Base-by-base conservation (phyloP, 2,113 vertebrate species). In the Myiopsitta monachus region DNA sequence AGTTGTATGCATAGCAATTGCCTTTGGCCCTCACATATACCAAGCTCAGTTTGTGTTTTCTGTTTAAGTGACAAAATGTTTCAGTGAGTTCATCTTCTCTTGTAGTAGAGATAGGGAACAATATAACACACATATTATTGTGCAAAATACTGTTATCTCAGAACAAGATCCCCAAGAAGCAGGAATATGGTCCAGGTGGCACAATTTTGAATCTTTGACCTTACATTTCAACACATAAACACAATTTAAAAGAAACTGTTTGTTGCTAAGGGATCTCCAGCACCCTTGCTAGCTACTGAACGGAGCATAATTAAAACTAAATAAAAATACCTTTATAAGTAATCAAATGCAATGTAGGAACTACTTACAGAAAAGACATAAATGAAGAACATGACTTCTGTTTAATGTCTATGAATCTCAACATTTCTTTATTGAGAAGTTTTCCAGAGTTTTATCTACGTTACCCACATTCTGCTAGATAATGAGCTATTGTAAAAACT, bases 401-500 rank as follows among this genome's bases (percentile, higher is more conserved):
- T 81, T 46, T 81, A 16, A 36, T 80, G 11, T 2, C 4, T 68
- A 18, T 38, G 69, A 70, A 68, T 52, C 44, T n/a, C 7, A 83
- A 63, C 59, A 47, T 46, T 28, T 62, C 51, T 89, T 84, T 87
- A 57, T 70, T 68, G 0, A 10, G 92, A 68, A 83, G 2, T 8
- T 82, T 85, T 83, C 44, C 11, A 36, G 63, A 38, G 14, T 68
- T 95, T 92, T 72, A 55, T 85, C 39, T 61, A 43, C 14, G 41
- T 79, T 83, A 11, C 39, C 47, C 49, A 24, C 5, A 24, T 14
- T 44, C 33, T 69, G 9, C 6, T 55, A 82, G 18, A 47, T 59
- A 86, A 61, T 51, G n/a, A 54, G 33, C 49, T 91, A 39, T 89
- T 92, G 54, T 95, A 89, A 97, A 95, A 96, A 51, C 9, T 61